These are phyloP conservation scores for Characodon lateralis DNA, from an alignment of 2,797 vertebrate species.

Conservation along the genomic window DNA sequence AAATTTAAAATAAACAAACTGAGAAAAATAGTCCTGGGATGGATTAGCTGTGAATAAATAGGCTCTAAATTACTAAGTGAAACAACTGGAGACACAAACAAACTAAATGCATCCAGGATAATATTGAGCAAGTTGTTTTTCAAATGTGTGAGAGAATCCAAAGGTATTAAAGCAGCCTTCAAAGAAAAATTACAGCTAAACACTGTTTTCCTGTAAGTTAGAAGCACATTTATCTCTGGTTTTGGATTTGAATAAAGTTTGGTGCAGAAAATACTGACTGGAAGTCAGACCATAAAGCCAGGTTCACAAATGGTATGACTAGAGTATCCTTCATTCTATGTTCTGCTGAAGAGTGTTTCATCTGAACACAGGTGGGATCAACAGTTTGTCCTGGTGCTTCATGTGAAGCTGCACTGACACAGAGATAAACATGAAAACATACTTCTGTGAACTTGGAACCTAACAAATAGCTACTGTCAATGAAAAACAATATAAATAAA, in stretches of 20 bases:
- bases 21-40: not conserved
- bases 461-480: not conserved
- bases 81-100: not conserved
- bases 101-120: not conserved
- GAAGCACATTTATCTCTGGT: not conserved
- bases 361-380: not conserved
- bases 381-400: not conserved
- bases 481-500: not conserved
- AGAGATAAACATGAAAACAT: not conserved
- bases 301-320: not conserved
- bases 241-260: not conserved
- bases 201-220: not conserved
- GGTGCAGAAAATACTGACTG: not conserved
- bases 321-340: not conserved
- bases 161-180: not conserved
- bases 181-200: not conserved
- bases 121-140: not conserved
- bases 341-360: slow-evolving; percentile 1
- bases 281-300: not conserved
- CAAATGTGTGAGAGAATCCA: not conserved
- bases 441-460: not conserved
- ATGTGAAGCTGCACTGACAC: not conserved
- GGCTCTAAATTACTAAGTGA: not conserved
- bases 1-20: not conserved
- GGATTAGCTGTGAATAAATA: not conserved